Conservation (phyloP, 2,113 vertebrate species). For the Paracanthobrama guichenoti region DNA sequence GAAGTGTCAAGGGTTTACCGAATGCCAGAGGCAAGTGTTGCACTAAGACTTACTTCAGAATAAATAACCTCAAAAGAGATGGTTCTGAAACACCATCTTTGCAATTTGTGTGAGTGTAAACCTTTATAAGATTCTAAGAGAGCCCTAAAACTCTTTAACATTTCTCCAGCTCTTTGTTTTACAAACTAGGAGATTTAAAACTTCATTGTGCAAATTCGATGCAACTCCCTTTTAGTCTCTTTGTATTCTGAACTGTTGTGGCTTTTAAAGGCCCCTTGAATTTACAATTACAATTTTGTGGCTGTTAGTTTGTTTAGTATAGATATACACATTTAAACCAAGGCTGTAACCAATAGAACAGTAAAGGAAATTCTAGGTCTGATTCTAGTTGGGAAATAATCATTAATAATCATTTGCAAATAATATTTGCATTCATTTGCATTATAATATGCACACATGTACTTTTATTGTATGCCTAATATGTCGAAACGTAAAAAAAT, state of each 20-base stretch:
- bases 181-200: not conserved
- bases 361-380: too few relatives aligned
- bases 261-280: too few relatives aligned
- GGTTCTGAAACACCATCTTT: not conserved
- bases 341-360: too few relatives aligned
- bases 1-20: not conserved
- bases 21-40: constrained; percentile 8
- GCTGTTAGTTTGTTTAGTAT: too few relatives aligned
- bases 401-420: too few relatives aligned
- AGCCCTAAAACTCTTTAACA: not conserved
- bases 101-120: not conserved
- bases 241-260: not conserved
- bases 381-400: too few relatives aligned
- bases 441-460: too few relatives aligned
- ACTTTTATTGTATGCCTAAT: too few relatives aligned
- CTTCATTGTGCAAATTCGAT: not conserved
- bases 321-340: too few relatives aligned
- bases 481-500: too few relatives aligned
- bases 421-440: too few relatives aligned
- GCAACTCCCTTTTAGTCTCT: not conserved
- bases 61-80: constrained; percentile 9
- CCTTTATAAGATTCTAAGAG: not conserved
- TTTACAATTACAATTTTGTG: too few relatives aligned
- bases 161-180: not conserved
- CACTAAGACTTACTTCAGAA: constrained; percentile 11